A percentile compares a stretch with the other conserved stretches of the same genome.
phyloP scores from a whole-genome alignment of 2,888 invertebrate species.

The Pheosia tremula region DNA sequence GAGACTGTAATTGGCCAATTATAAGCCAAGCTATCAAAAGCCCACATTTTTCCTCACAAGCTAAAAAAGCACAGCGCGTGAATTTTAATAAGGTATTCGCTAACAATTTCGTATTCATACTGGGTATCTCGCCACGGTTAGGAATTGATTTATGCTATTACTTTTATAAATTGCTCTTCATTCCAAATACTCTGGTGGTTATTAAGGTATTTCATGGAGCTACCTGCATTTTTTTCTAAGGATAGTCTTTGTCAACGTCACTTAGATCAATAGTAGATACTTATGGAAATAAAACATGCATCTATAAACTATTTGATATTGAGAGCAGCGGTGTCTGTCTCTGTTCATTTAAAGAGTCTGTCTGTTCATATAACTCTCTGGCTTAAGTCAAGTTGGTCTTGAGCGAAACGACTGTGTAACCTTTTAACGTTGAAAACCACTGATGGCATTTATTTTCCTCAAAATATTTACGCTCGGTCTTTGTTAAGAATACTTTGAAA shows the following conservation, averaged over 20 bases:
- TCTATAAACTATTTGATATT: constrained; percentile 52
- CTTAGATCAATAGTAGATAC: constrained; percentile 10
- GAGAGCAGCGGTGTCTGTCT: constrained; percentile 48
- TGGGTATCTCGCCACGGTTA: constrained; percentile 54
- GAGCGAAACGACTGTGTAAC: constrained; percentile 43
- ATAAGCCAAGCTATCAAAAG: constrained; percentile 46
- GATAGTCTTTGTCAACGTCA: constrained; percentile 19
- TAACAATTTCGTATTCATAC: constrained; percentile 62
- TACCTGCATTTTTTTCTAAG: constrained; percentile 24
- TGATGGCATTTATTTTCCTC: constrained; percentile 44
- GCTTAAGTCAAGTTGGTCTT: constrained; percentile 53
- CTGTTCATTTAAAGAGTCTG: constrained; percentile 63
- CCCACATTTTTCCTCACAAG: constrained; percentile 47
- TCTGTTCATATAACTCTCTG: constrained; percentile 46
- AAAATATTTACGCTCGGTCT: constrained; percentile 31
- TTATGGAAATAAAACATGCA: constrained; percentile 29
- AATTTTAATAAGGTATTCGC: constrained; percentile 62
- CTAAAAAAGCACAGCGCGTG: constrained; percentile 56
- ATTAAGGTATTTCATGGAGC: constrained; percentile 30
- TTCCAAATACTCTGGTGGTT: constrained; percentile 45
- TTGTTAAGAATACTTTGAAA: constrained; percentile 26
- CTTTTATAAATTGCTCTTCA: constrained; percentile 53
- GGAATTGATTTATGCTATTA: constrained; percentile 68
- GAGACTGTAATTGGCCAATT: constrained; percentile 31
- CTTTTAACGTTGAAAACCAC: constrained; percentile 50